Base-by-base conservation (phyloP, 2,888 invertebrate species). In the Molorchus minor region DNA sequence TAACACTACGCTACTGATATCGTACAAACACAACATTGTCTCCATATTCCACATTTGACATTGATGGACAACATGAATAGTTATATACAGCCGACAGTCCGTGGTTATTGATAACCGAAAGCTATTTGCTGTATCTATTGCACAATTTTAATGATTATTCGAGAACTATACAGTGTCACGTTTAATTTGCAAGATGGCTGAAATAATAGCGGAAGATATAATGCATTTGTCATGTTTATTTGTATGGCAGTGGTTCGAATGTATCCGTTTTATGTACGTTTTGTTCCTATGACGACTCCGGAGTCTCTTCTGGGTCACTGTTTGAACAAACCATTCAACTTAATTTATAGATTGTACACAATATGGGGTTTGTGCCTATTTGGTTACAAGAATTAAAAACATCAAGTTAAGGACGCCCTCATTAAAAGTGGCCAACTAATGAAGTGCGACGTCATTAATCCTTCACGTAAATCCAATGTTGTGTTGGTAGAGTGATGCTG, bases 81-180 rank as follows among this genome's bases (percentile, higher is more conserved):
- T 33, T 45, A 45, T 49, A 56, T 46, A 45, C 45, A 45, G 45
- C 38, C 45, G 45, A 45, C 55, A 55, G 38, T 12, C 44, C 12
- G 36, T 54, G 44, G 44, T 54, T 55, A 55, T 46, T 36, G 45
- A 55, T 55, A 55, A 55, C 45, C 55, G 17, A 38, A 29, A 33
- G 46, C 46, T 36, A 45, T 45, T 55, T 55, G 44, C 38, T 38
- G 45, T 16, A 53, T 53, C 20, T 29, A 43, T 44, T 44, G 17
- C 30, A 15, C n/a, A 13, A 45, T 45, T 45, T 30, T 30, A 30
- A 45, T 30, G 45, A 15, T 30, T 30, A 45, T 45, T 30, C 10
- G 15, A 45, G 15, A 30, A 25, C 45, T 45, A 10, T 45, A n/a
- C 36, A 21, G 36, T 36, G 47, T 21, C 21, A 38, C 36, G 38